These are phyloP conservation scores for Carpatolechia fugitivella DNA, from an alignment of 2,888 invertebrate genomes.

Conservation along the genomic window DNA sequence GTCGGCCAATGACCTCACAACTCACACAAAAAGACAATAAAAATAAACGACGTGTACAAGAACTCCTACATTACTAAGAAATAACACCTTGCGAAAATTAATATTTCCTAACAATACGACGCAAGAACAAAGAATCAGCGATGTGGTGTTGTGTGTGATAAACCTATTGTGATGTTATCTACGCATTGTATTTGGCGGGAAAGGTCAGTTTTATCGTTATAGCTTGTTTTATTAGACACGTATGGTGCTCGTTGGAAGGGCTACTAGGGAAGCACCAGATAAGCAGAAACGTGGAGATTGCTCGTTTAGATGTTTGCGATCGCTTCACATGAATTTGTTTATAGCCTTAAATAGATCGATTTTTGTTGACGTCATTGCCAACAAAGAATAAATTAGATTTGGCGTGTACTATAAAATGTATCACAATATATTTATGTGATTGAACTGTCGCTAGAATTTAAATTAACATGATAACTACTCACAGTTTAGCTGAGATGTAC, in stretches of 20 bases:
- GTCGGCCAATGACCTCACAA: too few relatives aligned
- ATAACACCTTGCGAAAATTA: too few relatives aligned
- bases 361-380: constrained; percentile 3
- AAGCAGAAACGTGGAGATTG: neutral
- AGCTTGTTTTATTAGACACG: constrained; percentile 17
- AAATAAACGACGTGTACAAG: too few relatives aligned
- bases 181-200: constrained; percentile 15
- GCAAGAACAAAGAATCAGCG: too few relatives aligned
- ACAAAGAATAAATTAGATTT: neutral
- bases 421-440: too few relatives aligned
- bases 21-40: too few relatives aligned
- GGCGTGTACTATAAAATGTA: neutral
- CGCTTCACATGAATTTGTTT: neutral
- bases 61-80: too few relatives aligned
- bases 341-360: neutral
- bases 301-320: neutral
- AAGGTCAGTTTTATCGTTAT: constrained; percentile 22
- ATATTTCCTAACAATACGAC: too few relatives aligned
- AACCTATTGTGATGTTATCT: constrained; percentile 12
- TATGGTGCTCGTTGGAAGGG: constrained; percentile 8
- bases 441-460: too few relatives aligned
- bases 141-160: neutral
- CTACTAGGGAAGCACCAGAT: neutral
- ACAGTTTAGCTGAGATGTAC: too few relatives aligned
- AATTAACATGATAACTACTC: too few relatives aligned